These are phyloP conservation scores for Florisuga fusca DNA, from an alignment of 2,797 vertebrate species.

Conservation along the genomic window DNA sequence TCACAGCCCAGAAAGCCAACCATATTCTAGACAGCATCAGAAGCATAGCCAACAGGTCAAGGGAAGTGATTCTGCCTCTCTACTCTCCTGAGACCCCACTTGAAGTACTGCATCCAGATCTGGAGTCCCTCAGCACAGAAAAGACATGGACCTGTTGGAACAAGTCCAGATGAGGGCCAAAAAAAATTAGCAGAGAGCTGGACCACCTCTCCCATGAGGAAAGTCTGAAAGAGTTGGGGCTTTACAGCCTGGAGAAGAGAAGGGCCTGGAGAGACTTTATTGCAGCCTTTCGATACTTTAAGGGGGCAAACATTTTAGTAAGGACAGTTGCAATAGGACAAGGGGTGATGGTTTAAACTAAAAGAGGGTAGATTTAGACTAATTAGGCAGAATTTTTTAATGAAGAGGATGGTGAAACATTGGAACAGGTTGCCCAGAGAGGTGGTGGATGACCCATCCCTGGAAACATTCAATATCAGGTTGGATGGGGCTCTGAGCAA, in stretches of 20 bases:
- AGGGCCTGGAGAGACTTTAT: no score
- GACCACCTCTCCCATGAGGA: neutral
- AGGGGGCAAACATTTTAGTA: no score
- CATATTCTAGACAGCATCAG: neutral
- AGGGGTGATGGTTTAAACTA: no score
- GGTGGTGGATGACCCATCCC: neutral
- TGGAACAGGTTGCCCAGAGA: neutral
- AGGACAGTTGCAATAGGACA: no score
- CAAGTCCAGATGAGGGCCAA: neutral
- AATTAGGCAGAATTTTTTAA: neutral
- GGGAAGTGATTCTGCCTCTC: neutral
- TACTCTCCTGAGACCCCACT: neutral
- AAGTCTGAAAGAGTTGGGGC: no score
- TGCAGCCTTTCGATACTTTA: no score
- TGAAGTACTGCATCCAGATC: neutral
- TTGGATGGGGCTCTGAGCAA: neutral
- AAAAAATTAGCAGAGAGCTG: neutral
- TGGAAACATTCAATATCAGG: neutral
- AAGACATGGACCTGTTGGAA: neutral
- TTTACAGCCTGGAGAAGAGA: no score
- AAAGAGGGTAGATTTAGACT: no score
- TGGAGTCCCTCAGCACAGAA: neutral
- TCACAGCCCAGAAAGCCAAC: no score
- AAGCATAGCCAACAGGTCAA: neutral
- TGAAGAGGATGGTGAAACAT: neutral